These are phyloP conservation scores for Benitochromis conjunctus DNA, from an alignment of 2,113 vertebrate genomes.

Conservation along the genomic window DNA sequence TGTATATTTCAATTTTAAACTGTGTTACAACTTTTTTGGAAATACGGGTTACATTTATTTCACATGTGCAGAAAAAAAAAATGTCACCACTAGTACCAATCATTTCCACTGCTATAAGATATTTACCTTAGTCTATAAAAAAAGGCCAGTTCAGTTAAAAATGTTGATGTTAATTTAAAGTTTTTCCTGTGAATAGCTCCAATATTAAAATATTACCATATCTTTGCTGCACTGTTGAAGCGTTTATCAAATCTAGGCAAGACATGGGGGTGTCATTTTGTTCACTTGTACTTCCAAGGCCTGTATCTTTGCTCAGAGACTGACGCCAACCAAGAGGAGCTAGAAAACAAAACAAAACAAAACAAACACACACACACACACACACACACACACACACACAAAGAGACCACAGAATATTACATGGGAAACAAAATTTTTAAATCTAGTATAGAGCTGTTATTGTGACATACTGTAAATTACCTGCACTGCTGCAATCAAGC, in stretches of 20 bases:
- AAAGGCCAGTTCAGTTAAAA: background rate
- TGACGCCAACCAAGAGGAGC: conserved; percentile 37
- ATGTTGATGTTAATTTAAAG: background rate
- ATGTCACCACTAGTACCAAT: background rate
- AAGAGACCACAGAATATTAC: background rate
- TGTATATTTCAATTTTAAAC: background rate
- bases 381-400: background rate
- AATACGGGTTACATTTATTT: background rate
- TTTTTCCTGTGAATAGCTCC: background rate
- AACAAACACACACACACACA: background rate
- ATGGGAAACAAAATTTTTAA: background rate
- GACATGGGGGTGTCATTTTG: conserved; percentile 46
- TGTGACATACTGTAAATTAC: conserved; percentile 15
- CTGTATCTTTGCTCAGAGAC: conserved; percentile 64
- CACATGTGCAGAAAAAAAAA: background rate
- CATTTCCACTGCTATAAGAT: background rate
- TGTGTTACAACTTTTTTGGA: background rate
- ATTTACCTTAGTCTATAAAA: background rate
- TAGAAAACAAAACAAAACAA: background rate
- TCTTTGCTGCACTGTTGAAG: background rate
- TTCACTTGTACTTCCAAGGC: conserved; percentile 54
- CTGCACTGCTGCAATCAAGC: background rate
- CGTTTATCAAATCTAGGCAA: conserved; percentile 23
- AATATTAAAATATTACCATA: conserved; percentile 31
- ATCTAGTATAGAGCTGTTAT: background rate